phyloP scores from a whole-genome alignment of 2,113 vertebrate species.

The Lophotis ruficrista region DNA sequence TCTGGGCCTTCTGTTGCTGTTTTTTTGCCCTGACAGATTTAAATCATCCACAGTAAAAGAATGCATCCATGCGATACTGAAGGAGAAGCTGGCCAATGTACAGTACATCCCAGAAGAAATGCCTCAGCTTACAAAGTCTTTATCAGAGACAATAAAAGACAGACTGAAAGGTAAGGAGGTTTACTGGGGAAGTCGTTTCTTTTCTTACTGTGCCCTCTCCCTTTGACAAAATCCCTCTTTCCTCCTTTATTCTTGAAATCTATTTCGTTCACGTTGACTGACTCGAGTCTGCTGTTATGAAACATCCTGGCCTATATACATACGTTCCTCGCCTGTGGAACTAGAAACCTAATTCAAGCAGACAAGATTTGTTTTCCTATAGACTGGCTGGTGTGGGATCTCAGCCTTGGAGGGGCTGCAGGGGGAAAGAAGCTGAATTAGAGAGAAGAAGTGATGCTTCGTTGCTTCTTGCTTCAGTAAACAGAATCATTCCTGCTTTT shows the following conservation, averaged over 20 bases:
- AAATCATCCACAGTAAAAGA: slow-evolving; percentile 84
- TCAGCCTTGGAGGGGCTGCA: background rate
- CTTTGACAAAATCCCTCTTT: background rate
- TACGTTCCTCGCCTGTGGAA: background rate
- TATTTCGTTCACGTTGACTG: background rate
- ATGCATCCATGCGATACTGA: slow-evolving; percentile 84
- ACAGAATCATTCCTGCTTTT: background rate
- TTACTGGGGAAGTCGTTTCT: background rate
- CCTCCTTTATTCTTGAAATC: background rate
- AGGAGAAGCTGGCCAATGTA: slow-evolving; percentile 79
- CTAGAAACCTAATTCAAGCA: background rate
- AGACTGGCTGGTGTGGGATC: background rate
- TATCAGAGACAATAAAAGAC: slow-evolving; percentile 87
- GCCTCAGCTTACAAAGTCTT: slow-evolving; percentile 73
- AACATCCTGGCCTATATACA: background rate
- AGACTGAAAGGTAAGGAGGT: slow-evolving; percentile 85
- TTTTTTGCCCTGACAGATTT: slow-evolving; percentile 76
- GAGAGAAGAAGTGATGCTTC: background rate
- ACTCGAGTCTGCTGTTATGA: background rate
- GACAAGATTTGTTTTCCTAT: background rate
- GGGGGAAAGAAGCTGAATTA: background rate
- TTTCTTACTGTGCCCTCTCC: background rate
- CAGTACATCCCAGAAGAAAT: slow-evolving; percentile 83
- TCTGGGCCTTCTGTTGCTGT: background rate
- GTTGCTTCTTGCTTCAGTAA: background rate